A percentile compares a stretch with the other conserved stretches of the same genome.
These are phyloP conservation scores for Paelopatides confundens DNA, from an alignment of 53 echinoderm and acorn worm genomes.

Conservation along the genomic window DNA sequence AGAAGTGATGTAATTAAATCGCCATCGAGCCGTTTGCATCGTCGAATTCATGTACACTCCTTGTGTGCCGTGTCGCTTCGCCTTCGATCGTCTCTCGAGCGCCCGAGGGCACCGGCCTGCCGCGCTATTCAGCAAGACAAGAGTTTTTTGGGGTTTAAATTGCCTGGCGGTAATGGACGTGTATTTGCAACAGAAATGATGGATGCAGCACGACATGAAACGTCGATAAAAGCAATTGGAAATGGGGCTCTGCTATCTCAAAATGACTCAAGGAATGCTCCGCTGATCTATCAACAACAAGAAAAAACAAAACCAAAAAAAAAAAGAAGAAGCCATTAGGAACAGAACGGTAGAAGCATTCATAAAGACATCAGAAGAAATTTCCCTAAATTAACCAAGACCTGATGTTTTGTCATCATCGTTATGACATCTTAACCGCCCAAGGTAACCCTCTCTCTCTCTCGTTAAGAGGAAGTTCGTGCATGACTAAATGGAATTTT, in stretches of 20 bases:
- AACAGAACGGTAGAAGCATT: conserved; percentile 34
- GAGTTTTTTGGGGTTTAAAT: conserved; percentile 38
- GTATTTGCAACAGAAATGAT: conserved; percentile 53
- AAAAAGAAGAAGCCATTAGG: background rate
- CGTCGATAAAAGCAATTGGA: conserved; percentile 56
- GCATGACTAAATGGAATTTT: conserved; percentile 42
- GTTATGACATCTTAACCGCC: conserved; percentile 45
- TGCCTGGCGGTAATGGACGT: conserved; percentile 55
- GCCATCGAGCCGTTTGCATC: conserved; percentile 47
- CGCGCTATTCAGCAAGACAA: conserved; percentile 20
- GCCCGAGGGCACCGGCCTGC: conserved; percentile 50
- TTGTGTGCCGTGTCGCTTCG: conserved; percentile 25
- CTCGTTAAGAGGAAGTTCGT: conserved; percentile 34
- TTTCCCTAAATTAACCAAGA: conserved; percentile 36
- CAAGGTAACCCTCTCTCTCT: conserved; percentile 36
- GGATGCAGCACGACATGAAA: conserved; percentile 40
- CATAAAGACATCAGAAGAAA: conserved; percentile 32
- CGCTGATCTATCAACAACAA: conserved; percentile 35
- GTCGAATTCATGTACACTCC: conserved; percentile 41
- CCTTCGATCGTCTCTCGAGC: conserved; percentile 46
- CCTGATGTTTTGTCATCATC: conserved; percentile 31
- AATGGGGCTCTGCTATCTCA: conserved; percentile 50
- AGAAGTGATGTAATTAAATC: conserved; percentile 61
- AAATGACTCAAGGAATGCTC: conserved; percentile 49
- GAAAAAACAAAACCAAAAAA: background rate